phyloP scores from a whole-genome alignment of 2,888 invertebrate species.

The Drosophila tanythrix region DNA sequence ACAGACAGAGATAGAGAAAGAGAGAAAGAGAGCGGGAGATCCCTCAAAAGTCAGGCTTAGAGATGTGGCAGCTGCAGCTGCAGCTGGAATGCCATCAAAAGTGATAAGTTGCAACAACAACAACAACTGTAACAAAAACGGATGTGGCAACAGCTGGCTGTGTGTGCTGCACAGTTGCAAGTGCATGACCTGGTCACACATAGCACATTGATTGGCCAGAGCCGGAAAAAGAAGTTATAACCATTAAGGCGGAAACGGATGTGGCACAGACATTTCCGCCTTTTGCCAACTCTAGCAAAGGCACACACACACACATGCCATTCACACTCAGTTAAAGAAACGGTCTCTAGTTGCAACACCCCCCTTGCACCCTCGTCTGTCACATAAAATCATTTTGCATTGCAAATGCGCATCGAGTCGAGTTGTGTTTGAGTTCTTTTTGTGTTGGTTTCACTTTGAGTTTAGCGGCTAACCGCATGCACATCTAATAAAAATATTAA shows the following conservation, averaged over 20 bases:
- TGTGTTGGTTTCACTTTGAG: conserved; percentile 18
- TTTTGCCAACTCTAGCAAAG: conserved; percentile 34
- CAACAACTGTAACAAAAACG: conserved; percentile 20
- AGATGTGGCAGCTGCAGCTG: conserved; percentile 32
- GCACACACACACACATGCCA: conserved; percentile 33
- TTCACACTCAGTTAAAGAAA: conserved; percentile 46
- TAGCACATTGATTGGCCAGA: conserved; percentile 69
- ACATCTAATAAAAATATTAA: conserved; percentile 71
- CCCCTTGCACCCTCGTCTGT: conserved; percentile 24
- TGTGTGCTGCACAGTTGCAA: conserved; percentile 28
- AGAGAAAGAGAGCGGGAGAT: not conserved
- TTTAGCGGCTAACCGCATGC: conserved; percentile 60
- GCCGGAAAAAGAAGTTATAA: conserved; percentile 75
- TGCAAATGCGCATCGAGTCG: conserved; percentile 51
- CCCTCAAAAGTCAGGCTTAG: conserved; percentile 33
- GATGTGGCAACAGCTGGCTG: conserved; percentile 55
- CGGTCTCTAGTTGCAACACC: conserved; percentile 14
- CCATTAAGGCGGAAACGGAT: conserved; percentile 75
- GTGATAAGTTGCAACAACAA: conserved; percentile 57
- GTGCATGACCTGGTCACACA: conserved; percentile 54
- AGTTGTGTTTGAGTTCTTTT: conserved; percentile 11
- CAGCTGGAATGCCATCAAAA: conserved; percentile 49
- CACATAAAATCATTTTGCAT: conserved; percentile 73
- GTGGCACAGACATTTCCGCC: conserved; percentile 75
- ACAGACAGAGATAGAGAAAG: not conserved